phyloP scores from a whole-genome alignment of 2,888 invertebrate species.

The Ochropacha duplaris region DNA sequence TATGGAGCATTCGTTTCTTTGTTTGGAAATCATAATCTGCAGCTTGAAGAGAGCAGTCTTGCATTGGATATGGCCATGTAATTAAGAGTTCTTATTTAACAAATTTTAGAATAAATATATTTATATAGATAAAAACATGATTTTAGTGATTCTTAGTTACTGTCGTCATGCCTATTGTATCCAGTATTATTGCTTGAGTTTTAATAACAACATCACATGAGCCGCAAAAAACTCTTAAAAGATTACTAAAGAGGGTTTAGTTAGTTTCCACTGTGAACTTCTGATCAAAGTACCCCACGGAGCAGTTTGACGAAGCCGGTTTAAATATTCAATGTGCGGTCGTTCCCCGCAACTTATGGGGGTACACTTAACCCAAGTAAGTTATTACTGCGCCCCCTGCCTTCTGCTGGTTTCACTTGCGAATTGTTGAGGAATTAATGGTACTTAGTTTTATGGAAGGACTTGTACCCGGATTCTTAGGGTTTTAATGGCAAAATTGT shows the following conservation, averaged over 20 bases:
- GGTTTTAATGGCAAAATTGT: neutral
- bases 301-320: slow-evolving; percentile 26
- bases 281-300: slow-evolving; percentile 35
- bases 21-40: too few species aligned
- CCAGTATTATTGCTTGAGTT: too few species aligned
- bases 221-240: slow-evolving; percentile 1
- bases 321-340: slow-evolving; percentile 60
- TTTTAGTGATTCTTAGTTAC: too few species aligned
- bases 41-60: too few species aligned
- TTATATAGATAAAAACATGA: too few species aligned
- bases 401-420: slow-evolving; percentile 18
- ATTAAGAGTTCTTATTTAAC: too few species aligned
- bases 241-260: slow-evolving; percentile 15
- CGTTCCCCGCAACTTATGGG: slow-evolving; percentile 44
- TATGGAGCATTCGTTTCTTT: too few species aligned
- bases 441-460: slow-evolving; percentile 5
- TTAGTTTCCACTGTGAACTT: slow-evolving; percentile 17
- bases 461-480: neutral
- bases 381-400: slow-evolving; percentile 25
- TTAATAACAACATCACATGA: neutral
- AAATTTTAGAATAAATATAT: too few species aligned
- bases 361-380: slow-evolving; percentile 38
- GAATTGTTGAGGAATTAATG: slow-evolving; percentile 31
- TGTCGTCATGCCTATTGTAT: too few species aligned
- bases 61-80: too few species aligned